A percentile compares a stretch with the other conserved stretches of the same genome.
Conservation (phyloP, 2,888 invertebrate genomes). For the Diplazon laetatorius region DNA sequence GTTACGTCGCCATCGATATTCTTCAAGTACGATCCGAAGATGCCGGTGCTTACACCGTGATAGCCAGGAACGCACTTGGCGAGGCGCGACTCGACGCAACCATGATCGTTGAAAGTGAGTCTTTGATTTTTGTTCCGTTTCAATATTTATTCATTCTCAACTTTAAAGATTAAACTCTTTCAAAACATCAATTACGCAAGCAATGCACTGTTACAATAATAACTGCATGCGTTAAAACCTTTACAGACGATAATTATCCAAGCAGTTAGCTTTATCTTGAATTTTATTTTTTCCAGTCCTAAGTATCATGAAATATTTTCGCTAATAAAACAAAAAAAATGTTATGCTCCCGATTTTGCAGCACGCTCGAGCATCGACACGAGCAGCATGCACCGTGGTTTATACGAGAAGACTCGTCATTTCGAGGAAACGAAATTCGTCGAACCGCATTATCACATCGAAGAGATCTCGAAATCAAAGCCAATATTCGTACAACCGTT, state of each 20-base stretch:
- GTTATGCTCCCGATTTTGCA: slow-evolving; percentile 80
- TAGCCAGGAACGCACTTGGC: slow-evolving; percentile 95
- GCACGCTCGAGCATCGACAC: slow-evolving; percentile 95
- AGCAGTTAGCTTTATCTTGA: too few relatives aligned
- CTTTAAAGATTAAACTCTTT: too few relatives aligned
- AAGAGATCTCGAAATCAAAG: slow-evolving; percentile 96
- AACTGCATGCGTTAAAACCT: too few relatives aligned
- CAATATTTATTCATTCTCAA: too few relatives aligned
- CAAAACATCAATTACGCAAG: too few relatives aligned
- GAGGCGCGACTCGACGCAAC: slow-evolving; percentile 92
- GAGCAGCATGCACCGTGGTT: slow-evolving; percentile 93
- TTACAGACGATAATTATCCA: too few relatives aligned
- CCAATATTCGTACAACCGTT: slow-evolving; percentile 96
- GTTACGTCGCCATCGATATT: slow-evolving; percentile 97
- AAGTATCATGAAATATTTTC: not conserved
- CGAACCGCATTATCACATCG: slow-evolving; percentile 94
- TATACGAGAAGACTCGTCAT: slow-evolving; percentile 93
- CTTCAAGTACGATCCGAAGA: slow-evolving; percentile 96
- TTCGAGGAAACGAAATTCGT: slow-evolving; percentile 93
- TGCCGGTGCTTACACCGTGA: slow-evolving; percentile 95
- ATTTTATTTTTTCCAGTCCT: too few relatives aligned
- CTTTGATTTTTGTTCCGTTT: slow-evolving; percentile 47
- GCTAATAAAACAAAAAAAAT: not conserved
- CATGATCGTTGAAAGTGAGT: slow-evolving; percentile 95
- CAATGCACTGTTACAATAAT: too few relatives aligned